Base-by-base conservation (phyloP, 2,888 invertebrate genomes). In the Troides helena region DNA sequence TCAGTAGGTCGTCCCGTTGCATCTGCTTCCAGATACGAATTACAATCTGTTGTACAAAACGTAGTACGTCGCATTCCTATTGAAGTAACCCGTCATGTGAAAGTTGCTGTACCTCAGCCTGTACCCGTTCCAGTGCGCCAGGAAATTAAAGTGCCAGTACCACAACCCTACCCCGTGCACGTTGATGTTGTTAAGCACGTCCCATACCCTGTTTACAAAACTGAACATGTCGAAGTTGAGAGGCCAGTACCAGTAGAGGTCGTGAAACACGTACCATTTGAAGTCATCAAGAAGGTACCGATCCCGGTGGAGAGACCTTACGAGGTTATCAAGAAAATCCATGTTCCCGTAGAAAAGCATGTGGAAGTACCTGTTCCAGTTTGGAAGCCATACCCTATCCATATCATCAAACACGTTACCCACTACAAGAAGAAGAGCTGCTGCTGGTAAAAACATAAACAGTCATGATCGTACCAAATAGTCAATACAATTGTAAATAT, bases 401-500 rank as follows among this genome's bases (percentile, higher is more conserved):
- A 92, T 77, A 88, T 92, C 80, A 90, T 92, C 81, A 92, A 92
- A 74, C 92, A 92, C 81, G 85, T 92, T 64, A 92, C 91, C 72
- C 92, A 92, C 77, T 91, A 92, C 85, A 85, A 91, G 76, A 90
- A 91, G 83, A 91, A 92, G 83, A 86, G 84, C 80, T 87, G 89
- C 79, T 88, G 91, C 79, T 91, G 92, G 89, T 92, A 77, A 88
- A 77, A 65, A 67, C 56, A 72, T 72, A 73, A 75, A 70, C 79
- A 84, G 79, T 82, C 85, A 83, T 89, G 85, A 85, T 86, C 81
- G 85, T 87, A 85, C 91, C 90, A 91, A 90, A 90, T 91, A 92
- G 86, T 88, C 86, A 87, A 85, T 88, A 87, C 83, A 82, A 76
- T 77, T 92, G 90, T 91, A 91, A 89, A 90, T 90, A 88, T 77